phyloP scores from a whole-genome alignment of 1,140 invertebrate genomes.

The Leptinotarsa lineolata region DNA sequence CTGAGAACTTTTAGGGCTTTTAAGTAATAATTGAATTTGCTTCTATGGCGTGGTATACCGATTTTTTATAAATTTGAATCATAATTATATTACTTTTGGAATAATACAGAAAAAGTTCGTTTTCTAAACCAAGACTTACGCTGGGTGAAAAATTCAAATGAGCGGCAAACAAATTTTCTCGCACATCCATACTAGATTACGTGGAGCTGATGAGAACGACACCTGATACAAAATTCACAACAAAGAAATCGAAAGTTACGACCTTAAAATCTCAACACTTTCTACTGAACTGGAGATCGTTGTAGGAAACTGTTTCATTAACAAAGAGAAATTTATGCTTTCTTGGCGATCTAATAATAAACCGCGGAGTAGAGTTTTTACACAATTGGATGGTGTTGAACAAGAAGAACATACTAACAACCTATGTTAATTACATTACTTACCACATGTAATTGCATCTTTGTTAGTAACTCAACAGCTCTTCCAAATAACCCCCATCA shows the following conservation, averaged over 20 bases:
- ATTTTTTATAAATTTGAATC: too few relatives aligned
- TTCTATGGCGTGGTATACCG: too few relatives aligned
- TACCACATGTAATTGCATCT: too few relatives aligned
- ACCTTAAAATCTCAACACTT: constrained; percentile 1
- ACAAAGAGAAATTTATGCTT: constrained; percentile 1
- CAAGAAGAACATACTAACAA: too few relatives aligned
- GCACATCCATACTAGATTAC: too few relatives aligned
- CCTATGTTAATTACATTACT: too few relatives aligned
- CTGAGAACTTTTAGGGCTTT: too few relatives aligned
- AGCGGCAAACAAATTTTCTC: not conserved
- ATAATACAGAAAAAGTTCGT: too few relatives aligned
- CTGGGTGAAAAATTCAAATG: not conserved
- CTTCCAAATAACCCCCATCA: too few relatives aligned
- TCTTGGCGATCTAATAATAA: not conserved
- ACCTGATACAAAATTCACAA: not conserved
- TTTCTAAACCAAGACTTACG: not conserved
- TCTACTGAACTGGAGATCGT: not conserved
- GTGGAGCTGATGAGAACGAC: not conserved
- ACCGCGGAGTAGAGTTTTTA: not conserved
- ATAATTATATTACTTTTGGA: too few relatives aligned
- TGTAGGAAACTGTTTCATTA: not conserved
- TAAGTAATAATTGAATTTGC: too few relatives aligned
- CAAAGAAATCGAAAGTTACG: not conserved
- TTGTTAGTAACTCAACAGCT: too few relatives aligned
- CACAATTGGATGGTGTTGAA: not conserved